Evolutionary conservation across 2,797 vertebrate species (phyloP), one percentile per base, ranked within the genome.

Genomic region (Acridotheres tristis): DNA sequence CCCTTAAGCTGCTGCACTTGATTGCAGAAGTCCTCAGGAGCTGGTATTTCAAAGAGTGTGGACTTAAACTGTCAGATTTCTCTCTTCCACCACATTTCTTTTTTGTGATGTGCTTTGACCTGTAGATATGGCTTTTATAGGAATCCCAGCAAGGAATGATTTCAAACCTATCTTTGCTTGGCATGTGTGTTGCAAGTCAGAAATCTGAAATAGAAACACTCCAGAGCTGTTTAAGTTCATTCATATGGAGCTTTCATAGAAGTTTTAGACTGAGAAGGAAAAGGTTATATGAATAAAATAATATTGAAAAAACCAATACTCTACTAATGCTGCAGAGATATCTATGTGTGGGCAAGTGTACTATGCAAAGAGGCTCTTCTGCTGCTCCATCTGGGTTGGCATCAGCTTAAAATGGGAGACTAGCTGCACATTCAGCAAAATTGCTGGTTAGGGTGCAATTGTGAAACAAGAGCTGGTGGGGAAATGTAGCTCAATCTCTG

Each of bases 331-430:
- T 91, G 54, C 55, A 78, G 61, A 29, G 26, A n/a, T 1, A 3
- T 50, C 50, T 34, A 4, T 9, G 14, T 45, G 36, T 45, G 58
- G 53, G 40, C 53, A 89, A 25, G 36, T 84, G 67, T 75, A 21
- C 45, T 13, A 2, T 22, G 22, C 38, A 80, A 80, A 81, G 22
- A 62, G 40, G 36, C 11, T 85, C 8, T 81, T 48, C 53, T 62
- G 38, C 58, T 94, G 43, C 55, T 79, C 42, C 13, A 16, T 82
- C 62, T 75, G 66, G 13, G 14, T 48, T 91, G 54, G 20, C 54
- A 74, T 83, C 69, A 88, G 30, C 25, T 72, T 91, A 85, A 93
- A 84, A 69, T 15, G 65, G 47, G 51, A 61, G 55, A 85, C 45
- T 6, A 53, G 45, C 11, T 85, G 54, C 79, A 76, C 27, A 19